These are phyloP conservation scores for Galaxea fascicularis DNA, from an alignment of 92 coral and sea anemone genomes.

Conservation along the genomic window DNA sequence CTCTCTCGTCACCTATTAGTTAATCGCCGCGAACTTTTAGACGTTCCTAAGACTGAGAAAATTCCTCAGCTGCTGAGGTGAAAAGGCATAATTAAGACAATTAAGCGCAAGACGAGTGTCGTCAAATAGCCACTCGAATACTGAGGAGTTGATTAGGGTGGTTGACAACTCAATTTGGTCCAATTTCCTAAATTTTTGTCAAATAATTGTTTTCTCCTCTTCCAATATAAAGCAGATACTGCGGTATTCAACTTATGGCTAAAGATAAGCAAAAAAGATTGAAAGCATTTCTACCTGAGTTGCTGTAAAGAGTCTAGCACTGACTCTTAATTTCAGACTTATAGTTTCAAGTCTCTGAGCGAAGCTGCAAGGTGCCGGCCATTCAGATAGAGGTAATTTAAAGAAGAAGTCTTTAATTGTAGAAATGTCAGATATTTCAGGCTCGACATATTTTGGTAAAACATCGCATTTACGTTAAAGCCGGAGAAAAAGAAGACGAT, in stretches of 20 bases:
- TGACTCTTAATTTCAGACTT: too few relatives aligned
- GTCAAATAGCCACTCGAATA: neutral
- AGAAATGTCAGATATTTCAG: too few relatives aligned
- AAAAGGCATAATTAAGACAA: neutral
- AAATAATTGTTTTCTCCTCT: neutral
- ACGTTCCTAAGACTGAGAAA: neutral
- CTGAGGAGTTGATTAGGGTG: neutral
- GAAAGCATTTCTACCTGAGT: neutral
- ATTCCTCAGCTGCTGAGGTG: neutral
- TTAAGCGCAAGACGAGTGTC: neutral
- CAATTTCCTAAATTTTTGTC: conserved; percentile 5
- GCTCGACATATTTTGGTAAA: too few relatives aligned
- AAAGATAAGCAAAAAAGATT: too few relatives aligned
- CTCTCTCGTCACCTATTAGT: neutral
- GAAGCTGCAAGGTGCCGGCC: too few relatives aligned
- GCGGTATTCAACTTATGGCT: neutral
- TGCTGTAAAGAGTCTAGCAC: neutral
- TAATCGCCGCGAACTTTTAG: neutral
- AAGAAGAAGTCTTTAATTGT: too few relatives aligned
- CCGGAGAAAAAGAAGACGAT: too few relatives aligned
- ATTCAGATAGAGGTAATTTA: too few relatives aligned
- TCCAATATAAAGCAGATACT: neutral
- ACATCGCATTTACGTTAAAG: too few relatives aligned
- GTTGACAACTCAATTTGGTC: neutral
- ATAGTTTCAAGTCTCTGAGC: too few relatives aligned